A percentile compares a stretch with the other conserved stretches of the same genome.
These are phyloP conservation scores for Pristionchus maxplancki DNA, from an alignment of 2,888 invertebrate genomes.

Conservation along the genomic window DNA sequence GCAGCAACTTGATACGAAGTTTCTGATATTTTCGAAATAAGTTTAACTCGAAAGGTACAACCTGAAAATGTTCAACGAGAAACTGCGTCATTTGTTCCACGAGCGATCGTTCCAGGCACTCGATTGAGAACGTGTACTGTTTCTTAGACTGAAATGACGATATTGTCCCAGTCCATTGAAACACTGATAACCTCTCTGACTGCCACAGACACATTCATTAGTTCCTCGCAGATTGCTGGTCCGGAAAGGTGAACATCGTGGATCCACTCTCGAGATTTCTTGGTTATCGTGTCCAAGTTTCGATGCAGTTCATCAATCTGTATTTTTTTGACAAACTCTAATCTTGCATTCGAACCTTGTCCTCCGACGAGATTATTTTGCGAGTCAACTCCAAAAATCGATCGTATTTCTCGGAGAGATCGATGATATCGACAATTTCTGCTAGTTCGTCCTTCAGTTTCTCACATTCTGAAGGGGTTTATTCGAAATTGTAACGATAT, in stretches of 20 bases:
- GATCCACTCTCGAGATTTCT: constrained; percentile 16
- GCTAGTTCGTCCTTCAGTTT: not conserved
- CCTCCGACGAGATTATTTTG: not conserved
- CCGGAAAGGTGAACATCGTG: not conserved
- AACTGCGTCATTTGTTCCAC: constrained; percentile 1
- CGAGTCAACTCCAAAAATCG: not conserved
- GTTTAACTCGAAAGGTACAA: not conserved
- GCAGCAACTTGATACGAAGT: not conserved
- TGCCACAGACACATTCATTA: not conserved
- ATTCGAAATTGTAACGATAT: not conserved
- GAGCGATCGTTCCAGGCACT: not conserved
- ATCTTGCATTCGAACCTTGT: constrained; percentile 9
- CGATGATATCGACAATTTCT: constrained; percentile 27
- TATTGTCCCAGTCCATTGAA: not conserved
- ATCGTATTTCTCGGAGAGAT: not conserved
- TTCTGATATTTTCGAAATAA: constrained; percentile 2
- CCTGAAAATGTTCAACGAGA: constrained; percentile 32
- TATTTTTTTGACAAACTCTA: too few species aligned
- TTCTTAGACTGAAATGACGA: constrained; percentile 17
- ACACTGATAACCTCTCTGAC: not conserved
- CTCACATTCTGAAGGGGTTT: not conserved
- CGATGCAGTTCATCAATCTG: not conserved
- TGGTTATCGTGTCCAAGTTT: not conserved
- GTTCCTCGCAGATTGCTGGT: constrained; percentile 44
- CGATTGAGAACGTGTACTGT: constrained; percentile 31